phyloP scores from a whole-genome alignment of 2,888 invertebrate genomes.

The Drosophila pegasa region DNA sequence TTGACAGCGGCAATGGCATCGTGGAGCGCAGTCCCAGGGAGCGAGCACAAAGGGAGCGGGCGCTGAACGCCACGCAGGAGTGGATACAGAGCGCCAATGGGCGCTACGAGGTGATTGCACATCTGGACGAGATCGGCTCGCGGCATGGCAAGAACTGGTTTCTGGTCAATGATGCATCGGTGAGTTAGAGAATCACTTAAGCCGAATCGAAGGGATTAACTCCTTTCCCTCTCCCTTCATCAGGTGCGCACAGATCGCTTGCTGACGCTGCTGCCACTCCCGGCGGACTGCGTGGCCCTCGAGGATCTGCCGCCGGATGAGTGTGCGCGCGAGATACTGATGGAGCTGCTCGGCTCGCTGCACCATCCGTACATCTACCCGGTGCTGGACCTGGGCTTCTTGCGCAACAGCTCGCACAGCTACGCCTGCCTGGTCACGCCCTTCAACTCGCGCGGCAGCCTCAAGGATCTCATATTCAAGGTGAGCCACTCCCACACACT shows the following conservation, averaged over 20 bases:
- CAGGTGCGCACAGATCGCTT: slow-evolving; percentile 85
- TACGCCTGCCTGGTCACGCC: slow-evolving; percentile 92
- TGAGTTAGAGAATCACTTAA: slow-evolving; percentile 67
- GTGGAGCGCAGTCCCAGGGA: slow-evolving; percentile 88
- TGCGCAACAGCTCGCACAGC: slow-evolving; percentile 86
- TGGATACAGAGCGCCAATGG: slow-evolving; percentile 87
- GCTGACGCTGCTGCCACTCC: slow-evolving; percentile 84
- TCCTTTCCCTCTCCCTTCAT: not conserved
- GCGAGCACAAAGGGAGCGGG: slow-evolving; percentile 88
- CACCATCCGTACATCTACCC: slow-evolving; percentile 98
- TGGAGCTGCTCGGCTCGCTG: slow-evolving; percentile 93
- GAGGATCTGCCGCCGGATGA: slow-evolving; percentile 87
- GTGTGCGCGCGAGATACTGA: slow-evolving; percentile 88
- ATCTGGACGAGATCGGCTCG: slow-evolving; percentile 93
- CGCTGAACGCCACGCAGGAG: slow-evolving; percentile 88
- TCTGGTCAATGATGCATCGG: slow-evolving; percentile 92
- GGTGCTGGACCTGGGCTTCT: slow-evolving; percentile 93
- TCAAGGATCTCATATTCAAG: slow-evolving; percentile 95
- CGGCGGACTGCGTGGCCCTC: slow-evolving; percentile 85
- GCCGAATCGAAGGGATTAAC: not conserved
- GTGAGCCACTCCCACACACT: slow-evolving; percentile 85
- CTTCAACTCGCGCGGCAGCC: slow-evolving; percentile 92
- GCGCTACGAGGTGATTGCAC: slow-evolving; percentile 92
- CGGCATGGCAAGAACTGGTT: slow-evolving; percentile 96
- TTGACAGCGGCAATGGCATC: slow-evolving; percentile 87